Evolutionary conservation across 1,140 invertebrate species (phyloP).

Genomic region (Mizuhopecten yessoensis): DNA sequence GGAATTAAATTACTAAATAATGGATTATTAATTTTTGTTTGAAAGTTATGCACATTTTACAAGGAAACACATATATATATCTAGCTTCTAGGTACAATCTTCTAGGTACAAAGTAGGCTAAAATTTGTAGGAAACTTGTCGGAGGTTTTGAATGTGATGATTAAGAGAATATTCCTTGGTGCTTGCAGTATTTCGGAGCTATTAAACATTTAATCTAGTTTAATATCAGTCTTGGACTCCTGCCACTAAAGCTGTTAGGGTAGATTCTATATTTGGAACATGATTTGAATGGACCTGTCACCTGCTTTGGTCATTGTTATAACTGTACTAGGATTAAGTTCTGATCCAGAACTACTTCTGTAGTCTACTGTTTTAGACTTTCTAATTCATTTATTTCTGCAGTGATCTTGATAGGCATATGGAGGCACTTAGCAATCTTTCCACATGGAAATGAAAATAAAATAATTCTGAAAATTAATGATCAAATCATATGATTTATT

Average conservation of each 20-base stretch:
- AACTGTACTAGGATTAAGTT: not conserved
- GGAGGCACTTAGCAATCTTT: no score
- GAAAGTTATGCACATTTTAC: no score
- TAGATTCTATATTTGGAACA: not conserved
- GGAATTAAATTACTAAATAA: no score
- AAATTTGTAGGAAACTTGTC: not conserved
- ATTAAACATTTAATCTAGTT: not conserved
- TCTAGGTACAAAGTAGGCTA: not conserved
- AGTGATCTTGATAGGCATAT: no score
- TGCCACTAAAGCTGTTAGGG: not conserved
- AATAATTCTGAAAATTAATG: no score
- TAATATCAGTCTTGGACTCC: not conserved
- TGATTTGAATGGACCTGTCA: not conserved
- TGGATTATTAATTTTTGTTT: no score
- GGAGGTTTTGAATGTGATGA: not conserved
- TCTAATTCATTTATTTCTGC: no score
- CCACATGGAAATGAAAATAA: no score
- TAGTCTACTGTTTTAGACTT: not conserved
- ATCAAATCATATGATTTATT: no score
- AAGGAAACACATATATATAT: not conserved
- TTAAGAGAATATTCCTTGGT: not conserved
- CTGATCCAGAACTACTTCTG: not conserved
- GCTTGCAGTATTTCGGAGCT: not conserved
- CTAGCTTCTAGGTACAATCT: not conserved
- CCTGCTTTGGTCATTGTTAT: not conserved